These are phyloP conservation scores for Takifugu bimaculatus DNA, from an alignment of 2,113 vertebrate species.

Conservation along the genomic window DNA sequence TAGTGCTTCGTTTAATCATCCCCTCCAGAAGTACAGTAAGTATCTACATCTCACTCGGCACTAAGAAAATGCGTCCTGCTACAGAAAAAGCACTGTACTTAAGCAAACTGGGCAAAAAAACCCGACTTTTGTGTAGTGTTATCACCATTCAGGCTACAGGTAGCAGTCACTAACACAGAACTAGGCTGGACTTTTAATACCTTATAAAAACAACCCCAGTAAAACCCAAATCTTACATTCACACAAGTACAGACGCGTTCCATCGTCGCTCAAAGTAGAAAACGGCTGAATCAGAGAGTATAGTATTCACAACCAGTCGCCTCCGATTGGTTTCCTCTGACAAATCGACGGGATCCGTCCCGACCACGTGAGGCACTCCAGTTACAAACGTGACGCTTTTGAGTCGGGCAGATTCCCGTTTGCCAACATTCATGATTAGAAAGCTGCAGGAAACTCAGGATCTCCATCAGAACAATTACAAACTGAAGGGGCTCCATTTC, in stretches of 20 bases:
- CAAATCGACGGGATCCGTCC: conserved; percentile 31
- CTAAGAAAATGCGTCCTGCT: conserved; percentile 54
- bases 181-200: conserved; percentile 29
- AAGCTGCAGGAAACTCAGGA: conserved; percentile 32
- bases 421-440: conserved; percentile 68
- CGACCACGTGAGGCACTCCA: conserved; percentile 66
- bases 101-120: conserved; percentile 30
- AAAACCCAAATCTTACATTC: background rate
- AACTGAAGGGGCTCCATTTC: conserved; percentile 10
- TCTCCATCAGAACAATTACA: conserved; percentile 21
- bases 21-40: conserved; percentile 47
- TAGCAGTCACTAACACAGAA: conserved; percentile 40
- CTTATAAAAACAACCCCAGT: conserved; percentile 4
- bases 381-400: conserved; percentile 45
- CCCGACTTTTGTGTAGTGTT: conserved; percentile 29
- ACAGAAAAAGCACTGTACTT: conserved; percentile 49
- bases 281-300: conserved; percentile 24
- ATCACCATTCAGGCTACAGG: conserved; percentile 16
- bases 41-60: conserved; percentile 76
- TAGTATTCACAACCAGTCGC: conserved; percentile 21
- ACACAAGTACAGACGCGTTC: conserved; percentile 40
- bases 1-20: conserved; percentile 65
- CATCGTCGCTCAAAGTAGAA: conserved; percentile 29
- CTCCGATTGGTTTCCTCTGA: conserved; percentile 24
- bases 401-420: conserved; percentile 43